Base-by-base conservation (phyloP, 92 coral and sea anemone genomes). In the Epizoanthus stellaris region DNA sequence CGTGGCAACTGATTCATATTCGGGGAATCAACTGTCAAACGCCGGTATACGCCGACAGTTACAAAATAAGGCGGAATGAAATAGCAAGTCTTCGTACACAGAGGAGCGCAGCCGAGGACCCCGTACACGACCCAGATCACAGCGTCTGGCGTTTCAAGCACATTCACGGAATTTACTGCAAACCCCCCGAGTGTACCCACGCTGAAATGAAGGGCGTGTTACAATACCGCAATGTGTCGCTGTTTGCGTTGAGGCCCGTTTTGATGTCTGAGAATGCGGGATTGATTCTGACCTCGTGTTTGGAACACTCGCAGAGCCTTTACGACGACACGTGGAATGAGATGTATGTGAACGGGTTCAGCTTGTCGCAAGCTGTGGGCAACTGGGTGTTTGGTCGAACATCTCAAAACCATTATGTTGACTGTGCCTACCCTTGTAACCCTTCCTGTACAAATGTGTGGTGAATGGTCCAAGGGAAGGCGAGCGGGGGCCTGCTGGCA, bases 261-360 rank as follows among this genome's bases (percentile, higher is more conserved):
- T 53, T 94, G 79, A 84, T 20, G 71, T 88, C 92, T 20, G 73
- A 80, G 5, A 52, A 25, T 39, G 85, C 87, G 21, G 99, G 99
- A 4, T 58, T 96, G 58, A 83, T 92, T 76, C 67, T 96, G 85
- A 89, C 98, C 61, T 90, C 99, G 67, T 96, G 99, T 83, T 74
- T 95, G 81, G 99, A 96, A 53, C 99, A 96, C 60, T 92, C 99
- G 5, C 99, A 94, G 71, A 95, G 98, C 68, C 88, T 93, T 49
- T 92, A 87, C 65, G 96, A 89, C 57, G 92, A 91, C 54, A 94
- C 98, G 5, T 96, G 99, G 99, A 89, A 80, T 23, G 88, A 90
- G 10, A 86, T 90, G 56, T 89, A 90, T 39, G 90, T 96, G 57
- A 89, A 86, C 25, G 98, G 95, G 67, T 82, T 92, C 54, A 89